Percentiles rank a stretch among this genome's conserved stretches.
phyloP scores from a whole-genome alignment of 2,888 invertebrate species.

The Zelleria hepariella region DNA sequence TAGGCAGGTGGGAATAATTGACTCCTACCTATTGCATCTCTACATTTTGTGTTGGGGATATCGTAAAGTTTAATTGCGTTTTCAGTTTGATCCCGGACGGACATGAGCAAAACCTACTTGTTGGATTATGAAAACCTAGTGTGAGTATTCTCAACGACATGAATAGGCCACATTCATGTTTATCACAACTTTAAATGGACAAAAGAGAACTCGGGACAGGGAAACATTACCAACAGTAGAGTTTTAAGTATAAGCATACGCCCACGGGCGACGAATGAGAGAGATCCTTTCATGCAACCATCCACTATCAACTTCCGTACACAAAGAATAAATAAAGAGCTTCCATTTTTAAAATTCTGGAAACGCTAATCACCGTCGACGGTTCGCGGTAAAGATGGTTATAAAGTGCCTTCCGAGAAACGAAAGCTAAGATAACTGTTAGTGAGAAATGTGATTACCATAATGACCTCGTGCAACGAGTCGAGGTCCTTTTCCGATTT shows the following conservation, averaged over 20 bases:
- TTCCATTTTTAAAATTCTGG: slow-evolving; percentile 33
- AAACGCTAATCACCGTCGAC: slow-evolving; percentile 61
- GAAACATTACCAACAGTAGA: not conserved
- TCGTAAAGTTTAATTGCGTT: too few species aligned
- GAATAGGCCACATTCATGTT: too few species aligned
- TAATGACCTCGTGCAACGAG: slow-evolving; percentile 59
- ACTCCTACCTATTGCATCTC: too few species aligned
- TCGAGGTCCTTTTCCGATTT: slow-evolving; percentile 6
- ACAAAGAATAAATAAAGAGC: not conserved
- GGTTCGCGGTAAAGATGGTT: slow-evolving; percentile 54
- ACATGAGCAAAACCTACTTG: too few species aligned
- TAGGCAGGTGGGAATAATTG: too few species aligned
- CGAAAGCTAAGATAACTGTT: slow-evolving; percentile 61
- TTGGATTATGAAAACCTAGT: too few species aligned
- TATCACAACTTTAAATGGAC: not conserved
- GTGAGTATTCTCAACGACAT: not conserved
- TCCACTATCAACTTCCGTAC: not conserved
- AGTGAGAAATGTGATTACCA: slow-evolving; percentile 65
- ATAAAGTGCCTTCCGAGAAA: slow-evolving; percentile 50
- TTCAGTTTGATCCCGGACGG: too few species aligned
- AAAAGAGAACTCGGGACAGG: not conserved
- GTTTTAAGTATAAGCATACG: not conserved
- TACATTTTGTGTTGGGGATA: too few species aligned
- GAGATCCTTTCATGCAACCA: not conserved
- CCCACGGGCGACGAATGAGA: not conserved